phyloP scores from a whole-genome alignment of 2,113 vertebrate genomes.

The Acanthisitta chloris region DNA sequence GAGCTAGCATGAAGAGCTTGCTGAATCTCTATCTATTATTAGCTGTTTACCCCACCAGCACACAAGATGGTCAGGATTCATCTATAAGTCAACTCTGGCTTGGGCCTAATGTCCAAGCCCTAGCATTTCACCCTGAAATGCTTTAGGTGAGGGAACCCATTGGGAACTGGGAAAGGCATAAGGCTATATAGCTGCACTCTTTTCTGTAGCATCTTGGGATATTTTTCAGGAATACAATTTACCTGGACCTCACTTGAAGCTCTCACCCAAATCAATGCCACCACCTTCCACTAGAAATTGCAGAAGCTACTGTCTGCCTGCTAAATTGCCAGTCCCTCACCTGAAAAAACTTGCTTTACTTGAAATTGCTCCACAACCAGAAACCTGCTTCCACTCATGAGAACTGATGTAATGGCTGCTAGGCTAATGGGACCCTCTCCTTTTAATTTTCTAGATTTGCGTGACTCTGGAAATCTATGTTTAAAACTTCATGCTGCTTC shows the following conservation, averaged over 20 bases:
- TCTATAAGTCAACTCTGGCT: too few relatives aligned
- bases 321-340: background rate
- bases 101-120: too few relatives aligned
- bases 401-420: background rate
- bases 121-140: fast-evolving
- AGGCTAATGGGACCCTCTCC: background rate
- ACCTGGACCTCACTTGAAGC: background rate
- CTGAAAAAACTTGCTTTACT: background rate
- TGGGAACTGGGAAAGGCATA: background rate
- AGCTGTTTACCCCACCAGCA: too few relatives aligned
- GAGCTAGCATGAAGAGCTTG: too few relatives aligned
- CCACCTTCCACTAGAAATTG: background rate
- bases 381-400: background rate
- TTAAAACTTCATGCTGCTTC: background rate
- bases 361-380: background rate
- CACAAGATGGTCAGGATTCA: too few relatives aligned
- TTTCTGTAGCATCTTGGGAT: background rate
- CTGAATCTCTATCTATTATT: too few relatives aligned
- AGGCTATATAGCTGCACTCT: background rate
- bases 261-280: background rate
- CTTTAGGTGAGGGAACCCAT: background rate
- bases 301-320: background rate
- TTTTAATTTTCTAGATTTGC: background rate
- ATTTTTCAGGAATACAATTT: background rate
- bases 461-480: background rate